These are phyloP conservation scores for Ferdinandea cuprea DNA, from an alignment of 2,888 invertebrate genomes.

Conservation along the genomic window DNA sequence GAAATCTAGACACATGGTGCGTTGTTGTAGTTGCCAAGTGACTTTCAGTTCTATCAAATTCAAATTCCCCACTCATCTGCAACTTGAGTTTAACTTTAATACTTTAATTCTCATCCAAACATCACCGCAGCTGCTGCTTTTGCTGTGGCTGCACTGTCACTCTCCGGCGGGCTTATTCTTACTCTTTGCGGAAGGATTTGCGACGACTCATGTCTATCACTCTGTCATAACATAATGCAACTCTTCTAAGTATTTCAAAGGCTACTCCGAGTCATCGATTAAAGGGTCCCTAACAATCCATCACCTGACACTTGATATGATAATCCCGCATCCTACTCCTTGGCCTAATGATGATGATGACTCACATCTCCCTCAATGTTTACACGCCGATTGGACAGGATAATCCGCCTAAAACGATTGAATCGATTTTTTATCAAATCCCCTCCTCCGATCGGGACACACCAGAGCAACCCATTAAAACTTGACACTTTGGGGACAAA, in stretches of 20 bases:
- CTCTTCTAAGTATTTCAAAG: slow-evolving; percentile 12
- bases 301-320: slow-evolving; percentile 48
- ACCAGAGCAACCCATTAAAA: slow-evolving; percentile 15
- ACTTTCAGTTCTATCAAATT: neutral
- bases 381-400: slow-evolving; percentile 66
- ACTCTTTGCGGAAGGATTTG: slow-evolving; percentile 52
- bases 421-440: slow-evolving; percentile 35
- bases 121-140: slow-evolving; percentile 5
- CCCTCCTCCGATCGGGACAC: slow-evolving; percentile 11
- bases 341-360: slow-evolving; percentile 41
- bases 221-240: slow-evolving; percentile 15
- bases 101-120: neutral
- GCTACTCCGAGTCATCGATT: slow-evolving; percentile 29
- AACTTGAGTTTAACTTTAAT: neutral
- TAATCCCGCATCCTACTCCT: slow-evolving; percentile 28
- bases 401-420: slow-evolving; percentile 60
- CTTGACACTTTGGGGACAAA: slow-evolving; percentile 2
- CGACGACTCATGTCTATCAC: slow-evolving; percentile 32
- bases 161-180: slow-evolving; percentile 12
- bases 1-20: slow-evolving; percentile 22
- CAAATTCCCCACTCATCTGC: neutral
- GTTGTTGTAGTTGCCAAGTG: neutral
- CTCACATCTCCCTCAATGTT: slow-evolving; percentile 45
- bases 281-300: slow-evolving; percentile 43
- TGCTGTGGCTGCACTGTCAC: slow-evolving; percentile 23